Base-by-base conservation (phyloP, 2,888 invertebrate species). In the Stenoptilia bipunctidactyla region DNA sequence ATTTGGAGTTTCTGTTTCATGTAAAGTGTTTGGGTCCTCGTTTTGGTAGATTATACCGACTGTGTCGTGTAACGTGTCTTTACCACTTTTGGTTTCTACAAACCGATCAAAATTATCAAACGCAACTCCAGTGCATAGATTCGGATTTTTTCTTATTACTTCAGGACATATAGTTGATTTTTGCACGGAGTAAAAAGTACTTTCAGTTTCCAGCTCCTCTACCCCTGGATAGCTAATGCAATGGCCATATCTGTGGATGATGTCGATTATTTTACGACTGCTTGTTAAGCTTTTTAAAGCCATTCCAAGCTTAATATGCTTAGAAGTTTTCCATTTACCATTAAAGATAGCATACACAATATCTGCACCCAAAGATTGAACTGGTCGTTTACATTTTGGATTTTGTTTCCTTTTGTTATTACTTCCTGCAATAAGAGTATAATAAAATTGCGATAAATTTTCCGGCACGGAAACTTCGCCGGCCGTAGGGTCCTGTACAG, bases 21-120 rank as follows among this genome's bases (percentile, higher is more conserved):
- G 45, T 2, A 36, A 38, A 8, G 27, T 36, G 14, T 10, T 10
- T 10, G 14, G 13, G 6, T 33, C 14, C 30, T 13, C 37, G 25
- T 58, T 52, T 62, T 61, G 0, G 58, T 65, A 41, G n/a, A n/a
- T n/a, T n/a, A n/a, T n/a, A n/a, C n/a, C n/a, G n/a, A n/a, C n/a
- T n/a, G n/a, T n/a, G n/a, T 64, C 61, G 43, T 63, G 64, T 37
- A 65, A 40, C 0, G 61, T 62, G 33, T 61, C 55, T 44, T 62
- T 65, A 3, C 61, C 60, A 44, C 36, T 47, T 8, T 30, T 12
- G 2, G 62, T 63, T 39, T 63, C 60, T 8, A 62, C 61, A 43
- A 44, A 63, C 5, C 61, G 42, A 38, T 51, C 53, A 35, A 45
- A 51, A 40, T 52, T 53, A 34, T 53, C 46, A 20, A 47, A 54